These are phyloP conservation scores for Microcebus murinus DNA, from an alignment of 2,113 vertebrate genomes.

Conservation along the genomic window DNA sequence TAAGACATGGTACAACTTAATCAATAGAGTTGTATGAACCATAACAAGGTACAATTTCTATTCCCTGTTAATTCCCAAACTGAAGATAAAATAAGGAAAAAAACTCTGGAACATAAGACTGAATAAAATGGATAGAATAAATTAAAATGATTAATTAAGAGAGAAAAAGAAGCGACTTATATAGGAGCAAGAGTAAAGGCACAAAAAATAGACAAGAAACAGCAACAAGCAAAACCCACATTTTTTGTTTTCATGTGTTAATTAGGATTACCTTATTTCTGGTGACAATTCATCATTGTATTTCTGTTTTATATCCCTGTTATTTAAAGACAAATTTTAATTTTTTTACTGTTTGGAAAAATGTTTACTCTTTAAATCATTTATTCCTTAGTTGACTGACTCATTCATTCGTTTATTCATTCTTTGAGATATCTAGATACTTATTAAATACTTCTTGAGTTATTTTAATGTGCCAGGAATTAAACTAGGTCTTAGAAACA, in stretches of 20 bases:
- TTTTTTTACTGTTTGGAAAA: neutral
- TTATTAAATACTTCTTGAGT: neutral
- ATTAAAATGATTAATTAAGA: neutral
- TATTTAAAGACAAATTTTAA: neutral
- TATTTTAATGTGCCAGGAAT: neutral
- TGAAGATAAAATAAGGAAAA: neutral
- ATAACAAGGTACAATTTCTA: neutral
- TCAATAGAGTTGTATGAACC: neutral
- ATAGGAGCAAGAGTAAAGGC: neutral
- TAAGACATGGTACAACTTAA: neutral
- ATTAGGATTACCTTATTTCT: neutral
- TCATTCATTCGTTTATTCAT: neutral
- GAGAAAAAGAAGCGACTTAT: neutral
- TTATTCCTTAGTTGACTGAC: neutral
- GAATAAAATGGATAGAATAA: neutral
- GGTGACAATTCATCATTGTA: neutral
- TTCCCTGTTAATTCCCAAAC: neutral
- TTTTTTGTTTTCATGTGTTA: neutral
- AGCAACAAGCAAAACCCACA: neutral
- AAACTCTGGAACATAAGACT: neutral
- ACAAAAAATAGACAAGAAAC: neutral
- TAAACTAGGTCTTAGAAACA: neutral
- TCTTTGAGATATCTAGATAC: neutral
- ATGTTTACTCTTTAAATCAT: neutral
- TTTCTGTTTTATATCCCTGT: neutral